These are phyloP conservation scores for Drosophila willistoni DNA, from an alignment of 1,140 invertebrate genomes.

Conservation along the genomic window DNA sequence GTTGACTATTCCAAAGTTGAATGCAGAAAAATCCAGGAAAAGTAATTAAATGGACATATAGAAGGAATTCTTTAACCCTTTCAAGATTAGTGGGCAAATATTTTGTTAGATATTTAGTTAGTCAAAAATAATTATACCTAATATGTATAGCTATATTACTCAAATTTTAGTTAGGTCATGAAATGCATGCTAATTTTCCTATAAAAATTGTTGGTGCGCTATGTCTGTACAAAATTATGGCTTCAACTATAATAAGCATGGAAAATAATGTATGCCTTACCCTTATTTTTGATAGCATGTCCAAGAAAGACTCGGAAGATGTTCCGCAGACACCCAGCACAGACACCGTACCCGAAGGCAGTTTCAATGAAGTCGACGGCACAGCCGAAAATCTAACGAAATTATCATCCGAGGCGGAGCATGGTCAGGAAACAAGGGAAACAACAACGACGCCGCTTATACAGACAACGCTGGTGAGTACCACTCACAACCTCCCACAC, in stretches of 20 bases:
- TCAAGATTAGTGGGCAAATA: no score
- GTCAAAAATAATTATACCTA: no score
- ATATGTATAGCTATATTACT: no score
- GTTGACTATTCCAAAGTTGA: no score
- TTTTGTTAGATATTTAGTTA: no score
- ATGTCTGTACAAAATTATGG: background rate
- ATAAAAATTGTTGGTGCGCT: background rate
- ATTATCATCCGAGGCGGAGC: conserved; percentile 70
- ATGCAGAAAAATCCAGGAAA: no score
- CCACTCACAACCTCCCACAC: background rate
- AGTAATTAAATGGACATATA: no score
- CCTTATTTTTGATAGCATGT: conserved; percentile 54
- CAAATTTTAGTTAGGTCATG: no score
- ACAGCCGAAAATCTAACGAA: conserved; percentile 73
- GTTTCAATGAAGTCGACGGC: conserved; percentile 72
- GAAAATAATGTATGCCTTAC: background rate
- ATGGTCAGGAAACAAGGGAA: conserved; percentile 62
- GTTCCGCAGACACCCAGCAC: conserved; percentile 75
- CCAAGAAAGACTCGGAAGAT: conserved; percentile 77
- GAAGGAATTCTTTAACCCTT: no score
- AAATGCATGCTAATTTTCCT: no score
- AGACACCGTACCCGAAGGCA: conserved; percentile 72
- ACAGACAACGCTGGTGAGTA: conserved; percentile 77
- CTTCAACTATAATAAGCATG: background rate
- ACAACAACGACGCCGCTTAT: conserved; percentile 64